Evolutionary conservation across 2,888 invertebrate species (phyloP), one percentile per base, ranked within the genome.

Genomic region (Drosophila parthenogenetica): DNA sequence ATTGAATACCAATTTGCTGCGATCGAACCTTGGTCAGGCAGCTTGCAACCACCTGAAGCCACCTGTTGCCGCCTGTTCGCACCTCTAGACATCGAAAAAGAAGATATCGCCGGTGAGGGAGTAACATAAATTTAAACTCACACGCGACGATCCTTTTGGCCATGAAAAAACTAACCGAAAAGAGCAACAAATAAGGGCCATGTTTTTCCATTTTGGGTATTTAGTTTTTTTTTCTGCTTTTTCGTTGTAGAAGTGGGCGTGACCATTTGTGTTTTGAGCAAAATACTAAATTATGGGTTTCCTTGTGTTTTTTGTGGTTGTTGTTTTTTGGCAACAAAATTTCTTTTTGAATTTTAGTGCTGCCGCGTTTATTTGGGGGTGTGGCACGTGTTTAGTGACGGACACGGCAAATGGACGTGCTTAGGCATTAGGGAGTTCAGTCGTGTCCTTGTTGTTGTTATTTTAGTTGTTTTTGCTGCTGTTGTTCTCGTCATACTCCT

Each of bases 241-340:
- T 35, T 11, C 35, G 35, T 13, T 50, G 49, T 39, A 64, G 64
- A 70, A 72, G 54, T 66, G 83, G 83, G 89, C 83, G 83, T 89
- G 83, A 75, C 69, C 74, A 71, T 62, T 42, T 64, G 68, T 66
- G 87, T 80, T 86, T 82, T 83, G 76, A 64, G 49, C 88, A 84
- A 89, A 84, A 73, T 89, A 84, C 88, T 65, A 84, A 84, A 84
- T 84, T 84, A 84, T 84, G 89, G 83, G 83, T 86, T 84, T 73
- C 72, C 78, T 57, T 35, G 13, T 35, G 35, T 35, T 35, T 22
- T 19, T 19, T 19, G 19, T 19, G 19, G 32, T 32, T 35, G 35
- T 35, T 35, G 13, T 35, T 65, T 65, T 65, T 64, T 61, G 64
- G 77, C 69, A 61, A 50, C 55, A 55, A 57, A 75, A 76, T 71